These are phyloP conservation scores for Oryctolagus cuniculus DNA, from an alignment of 2,113 vertebrate genomes.

Conservation along the genomic window mOryCun1.1 NC_091436.1:68064001-68064500, in stretches of 20 bases:
- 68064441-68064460: background rate
- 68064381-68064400: background rate
- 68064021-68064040: too few species aligned
- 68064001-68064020: too few species aligned
- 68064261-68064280: background rate
- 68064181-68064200: background rate
- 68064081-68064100: too few species aligned
- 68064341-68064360: background rate
- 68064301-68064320: background rate
- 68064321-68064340: background rate
- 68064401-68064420: background rate
- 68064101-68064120: too few species aligned
- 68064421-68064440: background rate
- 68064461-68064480: background rate
- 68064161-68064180: background rate
- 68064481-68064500: background rate
- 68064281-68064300: background rate
- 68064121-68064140: too few species aligned
- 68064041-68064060: too few species aligned
- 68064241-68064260: background rate
- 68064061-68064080: too few species aligned
- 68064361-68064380: background rate
- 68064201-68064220: background rate
- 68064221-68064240: background rate
- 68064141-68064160: background rate